Evolutionary conservation across 2,113 vertebrate genomes (phyloP), one percentile per base, ranked within the genome.

Genomic region (Sphyrna mokarran): DNA sequence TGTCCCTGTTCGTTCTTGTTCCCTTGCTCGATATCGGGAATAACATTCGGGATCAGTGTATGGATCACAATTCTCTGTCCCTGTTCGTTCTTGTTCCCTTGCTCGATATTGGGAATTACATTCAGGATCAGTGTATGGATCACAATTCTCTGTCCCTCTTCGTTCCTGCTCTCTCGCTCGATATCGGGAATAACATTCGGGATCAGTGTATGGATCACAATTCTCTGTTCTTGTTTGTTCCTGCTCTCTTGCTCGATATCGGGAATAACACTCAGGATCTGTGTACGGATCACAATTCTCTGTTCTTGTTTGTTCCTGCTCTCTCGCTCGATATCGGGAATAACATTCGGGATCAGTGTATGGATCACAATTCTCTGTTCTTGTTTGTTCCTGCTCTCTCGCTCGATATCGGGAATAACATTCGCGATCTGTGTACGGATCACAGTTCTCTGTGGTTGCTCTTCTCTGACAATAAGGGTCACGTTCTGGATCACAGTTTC

Each of bases 371-470:
- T 76, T 33, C 70, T 76, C 70, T 76, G 70, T 5, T 6, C 26
- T 26, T 76, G 70, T 29, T 76, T 26, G 23, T 29, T 76, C 70
- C 10, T 76, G 70, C 29, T 76, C 70, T 10, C 72, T 76, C 1
- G 29, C 26, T 10, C 26, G 29, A 33, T 76, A 76, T 76, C 29
- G 72, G 29, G 72, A 76, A 76, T 94, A 37, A 94, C 91, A 94
- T 1, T 94, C 66, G 0, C 66, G 91, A 22, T 94, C 91, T 6
- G 87, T 63, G 66, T 69, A 69, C 26, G 91, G 91, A 10, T 98
- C 97, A 13, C 98, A 97, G 83, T 98, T 98, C 78, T 98, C 97
- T 95, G 98, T 98, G 95, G 98, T 98, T 97, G 98, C 98, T 23
- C 98, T 97, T 0, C 97, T 97, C 5, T 20, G 11, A 48, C 94